Base-by-base conservation (phyloP, 2,888 invertebrate genomes). In the Phaedon cochleariae region DNA sequence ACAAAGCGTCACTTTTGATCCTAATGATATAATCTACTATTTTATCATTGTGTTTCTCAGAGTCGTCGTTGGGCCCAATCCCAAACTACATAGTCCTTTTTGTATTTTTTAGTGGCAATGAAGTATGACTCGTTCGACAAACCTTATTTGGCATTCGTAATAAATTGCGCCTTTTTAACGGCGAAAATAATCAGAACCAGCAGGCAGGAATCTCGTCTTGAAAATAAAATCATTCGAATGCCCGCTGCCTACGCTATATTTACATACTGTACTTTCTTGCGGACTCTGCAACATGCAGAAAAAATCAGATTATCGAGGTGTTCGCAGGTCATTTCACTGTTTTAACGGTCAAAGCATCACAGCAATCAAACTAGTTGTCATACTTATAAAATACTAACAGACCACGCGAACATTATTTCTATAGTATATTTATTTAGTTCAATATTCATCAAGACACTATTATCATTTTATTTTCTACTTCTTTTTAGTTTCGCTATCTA, bases 151-250 rank as follows among this genome's bases (percentile, higher is more conserved):
- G 74, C 67, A 64, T 52, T 68, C 63, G 67, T 69, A 72, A 76
- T 75, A 76, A 74, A 76, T 74, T 70, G 74, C 68, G 37, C 46
- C 66, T 73, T 75, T 75, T 75, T 74, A 70, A 73, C 71, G 53
- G 74, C 68, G 70, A 75, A 76, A 76, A 73, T 76, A 76, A 76
- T 75, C 75, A 73, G 70, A 74, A 76, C 72, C 76, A 74, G 73
- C 76, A 73, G 75, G 73, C 70, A 73, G 67, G 73, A 73, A 72
- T 75, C 72, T 66, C 65, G 73, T 70, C 74, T 69, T 69, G 70
- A 69, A 71, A 76, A 74, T 76, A 73, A 75, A 76, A 76, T 76
- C 71, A 65, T 48, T 66, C 67, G 70, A 71, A 73, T 70, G 72
- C 71, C 45, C 64, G 69, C 73, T 72, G 70, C 74, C 74, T 73